Percentiles rank a stretch among this genome's conserved stretches.
Conservation (phyloP, 2,888 invertebrate species). For the Hermaeophaga mercurialis region DNA sequence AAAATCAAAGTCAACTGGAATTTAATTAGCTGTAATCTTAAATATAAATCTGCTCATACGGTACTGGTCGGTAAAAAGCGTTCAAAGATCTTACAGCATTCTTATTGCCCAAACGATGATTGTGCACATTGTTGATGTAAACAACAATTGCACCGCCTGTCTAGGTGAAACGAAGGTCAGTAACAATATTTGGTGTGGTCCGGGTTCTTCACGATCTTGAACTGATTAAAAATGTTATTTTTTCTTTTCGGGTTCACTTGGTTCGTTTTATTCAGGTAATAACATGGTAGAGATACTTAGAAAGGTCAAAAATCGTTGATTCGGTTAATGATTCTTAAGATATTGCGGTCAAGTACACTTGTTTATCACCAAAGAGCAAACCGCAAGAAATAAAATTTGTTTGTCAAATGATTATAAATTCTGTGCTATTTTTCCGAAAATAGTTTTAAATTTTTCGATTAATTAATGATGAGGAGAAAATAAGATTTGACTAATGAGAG, state of each 20-base stretch:
- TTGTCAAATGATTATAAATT: no score
- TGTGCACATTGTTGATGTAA: slow-evolving; percentile 55
- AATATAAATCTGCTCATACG: slow-evolving; percentile 10
- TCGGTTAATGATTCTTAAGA: slow-evolving; percentile 3
- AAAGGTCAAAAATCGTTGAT: slow-evolving; percentile 18
- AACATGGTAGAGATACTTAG: not conserved
- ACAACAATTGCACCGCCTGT: slow-evolving; percentile 57
- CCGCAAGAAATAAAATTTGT: not conserved
- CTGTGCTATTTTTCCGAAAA: no score
- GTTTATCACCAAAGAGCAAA: slow-evolving; percentile 4
- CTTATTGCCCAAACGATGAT: slow-evolving; percentile 56
- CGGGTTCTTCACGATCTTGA: slow-evolving; percentile 26
- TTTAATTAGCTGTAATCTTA: slow-evolving; percentile 6
- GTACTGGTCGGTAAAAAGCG: slow-evolving; percentile 23
- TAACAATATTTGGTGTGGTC: slow-evolving; percentile 52
- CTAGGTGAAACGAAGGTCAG: slow-evolving; percentile 54
- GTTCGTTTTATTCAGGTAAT: slow-evolving; percentile 9
- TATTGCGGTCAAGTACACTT: slow-evolving; percentile 17
- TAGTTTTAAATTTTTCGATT: no score
- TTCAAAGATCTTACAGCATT: slow-evolving; percentile 41
- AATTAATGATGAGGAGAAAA: no score
- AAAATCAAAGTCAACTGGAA: not conserved
- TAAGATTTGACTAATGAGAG: no score
- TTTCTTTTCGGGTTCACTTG: slow-evolving; percentile 1
- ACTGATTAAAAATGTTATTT: slow-evolving; percentile 10